phyloP scores from a whole-genome alignment of 1,140 invertebrate genomes.

The Platyscapa corneri region DNA sequence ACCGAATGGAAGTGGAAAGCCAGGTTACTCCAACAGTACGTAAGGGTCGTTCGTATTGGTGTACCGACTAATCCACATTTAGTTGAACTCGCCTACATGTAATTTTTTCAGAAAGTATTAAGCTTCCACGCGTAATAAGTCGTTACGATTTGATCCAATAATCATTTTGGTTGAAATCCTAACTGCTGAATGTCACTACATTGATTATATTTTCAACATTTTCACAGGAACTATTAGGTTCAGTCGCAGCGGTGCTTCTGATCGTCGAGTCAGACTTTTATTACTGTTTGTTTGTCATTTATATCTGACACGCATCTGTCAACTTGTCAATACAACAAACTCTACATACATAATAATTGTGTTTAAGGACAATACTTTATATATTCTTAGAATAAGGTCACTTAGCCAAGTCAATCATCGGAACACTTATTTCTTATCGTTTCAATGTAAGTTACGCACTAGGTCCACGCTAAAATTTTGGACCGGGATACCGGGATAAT shows the following conservation, averaged over 20 bases:
- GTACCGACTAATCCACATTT: too few species aligned
- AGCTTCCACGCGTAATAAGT: background rate
- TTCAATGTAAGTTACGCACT: constrained; percentile 14
- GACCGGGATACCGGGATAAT: constrained; percentile 1
- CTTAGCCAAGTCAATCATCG: background rate
- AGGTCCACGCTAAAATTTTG: background rate
- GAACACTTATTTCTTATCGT: background rate
- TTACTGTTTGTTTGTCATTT: background rate
- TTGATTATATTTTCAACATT: background rate
- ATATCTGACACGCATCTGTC: background rate
- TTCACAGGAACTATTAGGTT: background rate
- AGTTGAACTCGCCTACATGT: too few species aligned
- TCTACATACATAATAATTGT: background rate
- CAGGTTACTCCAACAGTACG: background rate
- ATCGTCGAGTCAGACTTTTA: background rate
- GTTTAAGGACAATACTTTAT: background rate
- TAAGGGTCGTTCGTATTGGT: too few species aligned
- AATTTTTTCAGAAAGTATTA: too few species aligned
- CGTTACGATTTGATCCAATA: background rate
- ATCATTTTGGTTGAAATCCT: background rate
- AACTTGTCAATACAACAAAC: background rate
- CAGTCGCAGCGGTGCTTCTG: background rate
- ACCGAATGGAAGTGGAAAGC: background rate
- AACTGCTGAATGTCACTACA: background rate
- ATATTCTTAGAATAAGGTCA: background rate